Conservation (phyloP, 2,113 vertebrate species). For the Copsychus sechellarum region DNA sequence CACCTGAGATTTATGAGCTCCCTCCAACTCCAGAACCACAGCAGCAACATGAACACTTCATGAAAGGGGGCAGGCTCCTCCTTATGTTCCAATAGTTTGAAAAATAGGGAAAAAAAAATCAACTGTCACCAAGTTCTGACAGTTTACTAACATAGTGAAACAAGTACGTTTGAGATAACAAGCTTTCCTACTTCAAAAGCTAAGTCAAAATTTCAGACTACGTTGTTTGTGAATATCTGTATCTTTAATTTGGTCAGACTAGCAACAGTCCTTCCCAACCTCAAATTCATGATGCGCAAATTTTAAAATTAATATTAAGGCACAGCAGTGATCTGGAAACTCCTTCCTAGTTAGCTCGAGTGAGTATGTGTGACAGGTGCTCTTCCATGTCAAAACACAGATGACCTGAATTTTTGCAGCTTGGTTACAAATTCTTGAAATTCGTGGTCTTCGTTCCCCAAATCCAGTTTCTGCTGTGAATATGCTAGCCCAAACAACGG, state of each 20-base stretch:
- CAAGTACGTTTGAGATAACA: not conserved
- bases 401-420: not conserved
- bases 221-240: not conserved
- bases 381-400: not conserved
- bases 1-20: not conserved
- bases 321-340: not conserved
- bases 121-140: not conserved
- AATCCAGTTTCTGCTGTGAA: not conserved
- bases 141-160: not conserved
- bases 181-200: not conserved
- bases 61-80: not conserved
- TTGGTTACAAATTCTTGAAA: not conserved
- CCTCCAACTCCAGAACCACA: not conserved
- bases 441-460: not conserved
- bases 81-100: not conserved
- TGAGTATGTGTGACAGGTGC: not conserved
- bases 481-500: not conserved
- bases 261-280: not conserved
- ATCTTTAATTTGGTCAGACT: not conserved
- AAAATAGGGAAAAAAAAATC: not conserved
- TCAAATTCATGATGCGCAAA: not conserved
- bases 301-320: not conserved
- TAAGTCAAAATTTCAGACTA: not conserved
- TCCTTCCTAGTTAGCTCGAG: not conserved
- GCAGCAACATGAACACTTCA: not conserved